phyloP scores from a whole-genome alignment of 2,888 invertebrate genomes.

The Clepsis dumicolana region DNA sequence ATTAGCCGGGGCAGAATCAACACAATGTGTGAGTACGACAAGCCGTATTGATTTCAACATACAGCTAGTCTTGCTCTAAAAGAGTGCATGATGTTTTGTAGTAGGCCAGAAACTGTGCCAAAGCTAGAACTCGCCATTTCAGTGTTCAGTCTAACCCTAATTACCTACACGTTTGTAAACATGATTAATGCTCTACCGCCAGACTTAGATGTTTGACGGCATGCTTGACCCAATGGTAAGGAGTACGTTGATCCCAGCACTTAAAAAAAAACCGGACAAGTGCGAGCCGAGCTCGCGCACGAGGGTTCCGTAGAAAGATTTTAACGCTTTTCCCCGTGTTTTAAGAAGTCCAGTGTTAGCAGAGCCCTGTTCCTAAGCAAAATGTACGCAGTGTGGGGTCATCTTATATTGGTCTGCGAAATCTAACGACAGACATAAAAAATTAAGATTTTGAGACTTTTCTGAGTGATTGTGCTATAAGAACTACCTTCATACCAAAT shows the following conservation, averaged over 20 bases:
- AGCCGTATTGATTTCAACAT: not conserved
- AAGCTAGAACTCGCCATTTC: not conserved
- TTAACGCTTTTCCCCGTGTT: too few species aligned
- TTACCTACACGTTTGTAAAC: not conserved
- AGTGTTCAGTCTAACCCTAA: not conserved
- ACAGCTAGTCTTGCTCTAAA: not conserved
- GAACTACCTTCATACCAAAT: too few species aligned
- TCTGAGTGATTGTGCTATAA: too few species aligned
- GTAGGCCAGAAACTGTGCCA: not conserved
- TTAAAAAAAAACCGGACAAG: too few species aligned
- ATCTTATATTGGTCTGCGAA: too few species aligned
- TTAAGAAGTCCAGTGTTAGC: too few species aligned
- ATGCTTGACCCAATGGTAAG: not conserved
- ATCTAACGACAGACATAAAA: too few species aligned
- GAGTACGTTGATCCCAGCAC: not conserved
- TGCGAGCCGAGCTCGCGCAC: too few species aligned
- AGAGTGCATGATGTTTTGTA: not conserved
- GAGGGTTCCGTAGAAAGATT: too few species aligned
- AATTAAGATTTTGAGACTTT: too few species aligned
- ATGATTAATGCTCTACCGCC: not conserved
- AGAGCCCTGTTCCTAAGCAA: too few species aligned
- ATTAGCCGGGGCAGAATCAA: not conserved
- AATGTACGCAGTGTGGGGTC: too few species aligned
- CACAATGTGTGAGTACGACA: not conserved
- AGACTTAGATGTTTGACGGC: not conserved